Base-by-base conservation (phyloP, 2,797 vertebrate species). In the Geotrypetes seraphini region DNA sequence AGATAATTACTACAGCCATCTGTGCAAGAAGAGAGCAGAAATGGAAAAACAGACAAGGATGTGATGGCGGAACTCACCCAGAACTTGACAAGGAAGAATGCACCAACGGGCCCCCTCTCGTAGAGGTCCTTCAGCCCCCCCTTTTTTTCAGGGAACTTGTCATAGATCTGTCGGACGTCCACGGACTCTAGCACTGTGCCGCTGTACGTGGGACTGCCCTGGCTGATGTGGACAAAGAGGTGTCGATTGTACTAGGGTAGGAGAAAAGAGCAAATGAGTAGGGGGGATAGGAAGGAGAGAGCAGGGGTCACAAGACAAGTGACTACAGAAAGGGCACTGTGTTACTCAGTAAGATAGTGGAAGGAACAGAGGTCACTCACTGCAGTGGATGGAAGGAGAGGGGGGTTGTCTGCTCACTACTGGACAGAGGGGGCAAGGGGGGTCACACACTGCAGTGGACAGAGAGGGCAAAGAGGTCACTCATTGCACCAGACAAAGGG, bases 21-120 rank as follows among this genome's bases (percentile, higher is more conserved):
- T n/a, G n/a, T n/a, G n/a, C n/a, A n/a, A n/a, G n/a, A n/a, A n/a
- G n/a, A n/a, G n/a, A n/a, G n/a, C n/a, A n/a, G n/a, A n/a, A n/a
- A n/a, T n/a, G n/a, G n/a, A n/a, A n/a, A n/a, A n/a, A n/a, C n/a
- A 43, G 6, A n/a, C 23, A 11, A 14, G n/a, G 29, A 11, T 7
- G 17, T 12, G n/a, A 12, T 8, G 22, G 9, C 8, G 3, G 9
- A 19, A 42, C 71, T 55, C 36, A 74, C 71, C 71, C 71, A 74
- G 50, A 74, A 74, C 43, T 74, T 74, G 49, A 74, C 71, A 29
- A 74, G 40, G 43, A 74, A 74, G 26, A 74, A 74, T 20, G 69
- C 66, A 0, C 74, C 67, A 2, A 66, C 64, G 2, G 71, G 66
- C 1, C 71, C 71, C 1, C 68, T 68, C 16, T 74, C 69, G 15